phyloP scores from a whole-genome alignment of 2,888 invertebrate species.

The Drosophila mimetica region DNA sequence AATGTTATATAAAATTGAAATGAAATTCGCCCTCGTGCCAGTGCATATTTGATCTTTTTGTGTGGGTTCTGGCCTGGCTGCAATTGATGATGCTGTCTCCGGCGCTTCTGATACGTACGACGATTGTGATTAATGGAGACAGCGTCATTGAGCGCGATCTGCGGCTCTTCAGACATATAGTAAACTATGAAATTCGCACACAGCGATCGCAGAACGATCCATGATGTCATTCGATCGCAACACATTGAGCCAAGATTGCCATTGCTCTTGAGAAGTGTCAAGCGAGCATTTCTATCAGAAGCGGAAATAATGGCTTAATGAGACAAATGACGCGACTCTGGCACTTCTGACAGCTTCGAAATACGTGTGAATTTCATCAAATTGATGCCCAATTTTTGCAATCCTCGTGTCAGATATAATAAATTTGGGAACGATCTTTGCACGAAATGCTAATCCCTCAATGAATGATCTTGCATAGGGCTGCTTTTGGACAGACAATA shows the following conservation, averaged over 20 bases:
- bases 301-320: conserved; percentile 78
- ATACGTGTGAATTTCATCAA: conserved; percentile 59
- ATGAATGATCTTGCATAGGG: neutral
- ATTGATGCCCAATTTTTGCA: conserved; percentile 34
- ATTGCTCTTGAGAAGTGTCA: conserved; percentile 56
- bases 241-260: conserved; percentile 50
- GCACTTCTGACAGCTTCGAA: conserved; percentile 55
- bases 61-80: conserved; percentile 59
- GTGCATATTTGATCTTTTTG: conserved; percentile 48
- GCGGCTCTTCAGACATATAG: conserved; percentile 48
- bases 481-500: neutral
- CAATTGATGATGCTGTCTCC: conserved; percentile 49
- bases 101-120: conserved; percentile 35
- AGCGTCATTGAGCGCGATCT: conserved; percentile 74
- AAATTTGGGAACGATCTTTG: neutral
- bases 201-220: conserved; percentile 45
- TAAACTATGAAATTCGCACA: conserved; percentile 53
- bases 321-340: conserved; percentile 69
- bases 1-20: conserved; percentile 52
- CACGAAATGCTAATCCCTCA: neutral
- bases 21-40: conserved; percentile 56
- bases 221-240: conserved; percentile 63
- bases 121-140: conserved; percentile 75
- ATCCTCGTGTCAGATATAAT: conserved; percentile 3
- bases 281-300: conserved; percentile 43